These are phyloP conservation scores for Lethenteron reissneri DNA, from an alignment of 2,113 vertebrate species.

Conservation along the genomic window DNA sequence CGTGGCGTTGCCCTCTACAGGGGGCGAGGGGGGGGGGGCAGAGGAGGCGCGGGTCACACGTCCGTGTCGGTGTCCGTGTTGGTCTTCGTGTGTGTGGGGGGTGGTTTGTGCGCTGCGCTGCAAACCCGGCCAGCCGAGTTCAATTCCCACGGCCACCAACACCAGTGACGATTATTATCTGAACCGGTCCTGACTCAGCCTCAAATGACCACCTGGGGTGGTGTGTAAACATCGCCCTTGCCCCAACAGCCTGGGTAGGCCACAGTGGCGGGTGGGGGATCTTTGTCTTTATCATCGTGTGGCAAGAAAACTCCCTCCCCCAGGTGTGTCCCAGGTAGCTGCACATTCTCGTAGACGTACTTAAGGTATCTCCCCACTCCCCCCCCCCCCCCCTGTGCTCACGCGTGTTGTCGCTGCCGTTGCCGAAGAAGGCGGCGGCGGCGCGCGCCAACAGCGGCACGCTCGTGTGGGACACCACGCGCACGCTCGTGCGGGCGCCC, in stretches of 20 bases:
- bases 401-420: constrained; percentile 27
- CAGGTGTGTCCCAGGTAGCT: neutral
- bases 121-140: neutral
- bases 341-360: neutral
- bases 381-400: neutral
- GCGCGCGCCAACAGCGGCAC: constrained; percentile 46
- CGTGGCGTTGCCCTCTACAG: neutral
- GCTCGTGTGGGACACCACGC: constrained; percentile 69
- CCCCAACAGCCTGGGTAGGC: no score
- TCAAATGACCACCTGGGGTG: no score
- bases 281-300: no score
- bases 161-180: neutral
- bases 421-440: constrained; percentile 44
- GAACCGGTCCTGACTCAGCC: neutral
- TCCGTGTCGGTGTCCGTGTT: neutral
- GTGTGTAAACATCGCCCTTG: no score
- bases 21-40: neutral
- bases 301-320: neutral
- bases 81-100: neutral
- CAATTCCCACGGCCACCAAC: neutral
- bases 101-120: neutral
- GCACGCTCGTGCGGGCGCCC: constrained; percentile 37
- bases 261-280: no score
- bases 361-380: neutral
- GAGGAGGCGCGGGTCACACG: neutral